phyloP scores from a whole-genome alignment of 1,140 invertebrate species.

The Nilaparvata lugens region DNA sequence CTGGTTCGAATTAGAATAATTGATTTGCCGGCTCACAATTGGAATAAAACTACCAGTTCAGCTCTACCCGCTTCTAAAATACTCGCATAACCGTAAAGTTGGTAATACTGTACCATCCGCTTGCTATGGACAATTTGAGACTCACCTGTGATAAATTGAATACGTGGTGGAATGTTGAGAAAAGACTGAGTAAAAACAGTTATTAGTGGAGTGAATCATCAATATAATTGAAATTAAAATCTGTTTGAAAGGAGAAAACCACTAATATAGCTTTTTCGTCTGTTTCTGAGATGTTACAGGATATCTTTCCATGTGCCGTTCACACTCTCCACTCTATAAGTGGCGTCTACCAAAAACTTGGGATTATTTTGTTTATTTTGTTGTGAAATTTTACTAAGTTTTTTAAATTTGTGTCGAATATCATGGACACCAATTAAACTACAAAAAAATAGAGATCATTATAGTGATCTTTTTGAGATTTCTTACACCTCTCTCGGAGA shows the following conservation, averaged over 20 bases:
- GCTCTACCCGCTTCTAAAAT: too few relatives aligned
- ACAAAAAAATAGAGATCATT: too few relatives aligned
- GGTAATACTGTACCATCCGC: too few relatives aligned
- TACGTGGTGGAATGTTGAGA: background rate
- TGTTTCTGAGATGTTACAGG: constrained; percentile 29
- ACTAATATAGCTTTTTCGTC: constrained; percentile 22
- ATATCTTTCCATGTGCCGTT: background rate
- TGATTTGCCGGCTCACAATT: too few relatives aligned
- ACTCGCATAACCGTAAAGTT: too few relatives aligned
- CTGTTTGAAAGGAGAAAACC: constrained; percentile 8
- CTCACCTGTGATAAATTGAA: too few relatives aligned
- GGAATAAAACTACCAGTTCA: too few relatives aligned
- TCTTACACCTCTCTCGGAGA: background rate
- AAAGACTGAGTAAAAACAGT: background rate
- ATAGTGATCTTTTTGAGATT: background rate
- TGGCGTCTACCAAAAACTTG: background rate
- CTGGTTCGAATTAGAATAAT: too few relatives aligned
- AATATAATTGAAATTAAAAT: constrained; percentile 2
- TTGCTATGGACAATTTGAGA: too few relatives aligned
- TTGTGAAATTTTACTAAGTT: background rate
- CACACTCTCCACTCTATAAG: background rate
- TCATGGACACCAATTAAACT: too few relatives aligned
- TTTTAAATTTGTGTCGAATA: too few relatives aligned
- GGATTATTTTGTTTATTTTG: background rate
- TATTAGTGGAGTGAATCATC: background rate